Percentiles rank a stretch among this genome's conserved stretches.
These are phyloP conservation scores for Sitta europaea DNA, from an alignment of 2,113 vertebrate species.

Conservation along the genomic window DNA sequence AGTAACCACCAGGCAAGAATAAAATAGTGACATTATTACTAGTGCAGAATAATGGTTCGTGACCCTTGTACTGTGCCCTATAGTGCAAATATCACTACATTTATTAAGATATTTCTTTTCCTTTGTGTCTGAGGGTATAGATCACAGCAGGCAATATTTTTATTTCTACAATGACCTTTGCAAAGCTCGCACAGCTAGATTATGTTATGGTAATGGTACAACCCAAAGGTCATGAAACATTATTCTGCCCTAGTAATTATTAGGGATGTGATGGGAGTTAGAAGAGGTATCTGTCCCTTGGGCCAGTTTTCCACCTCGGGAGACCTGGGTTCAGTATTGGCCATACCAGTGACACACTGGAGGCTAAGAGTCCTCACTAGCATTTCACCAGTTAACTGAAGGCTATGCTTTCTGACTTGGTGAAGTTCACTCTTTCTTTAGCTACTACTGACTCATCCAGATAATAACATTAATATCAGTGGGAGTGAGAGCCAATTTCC, in stretches of 20 bases:
- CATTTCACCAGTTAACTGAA: background rate
- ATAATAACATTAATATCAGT: background rate
- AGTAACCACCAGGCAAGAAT: conserved; percentile 15
- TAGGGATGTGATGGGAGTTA: conserved; percentile 16
- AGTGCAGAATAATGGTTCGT: conserved; percentile 49
- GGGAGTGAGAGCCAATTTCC: background rate
- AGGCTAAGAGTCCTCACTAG: background rate
- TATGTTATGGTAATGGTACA: conserved; percentile 1
- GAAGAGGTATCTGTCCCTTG: background rate
- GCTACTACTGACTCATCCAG: background rate
- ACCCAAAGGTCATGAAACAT: conserved; percentile 63
- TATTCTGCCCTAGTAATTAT: conserved; percentile 68
- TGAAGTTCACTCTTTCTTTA: background rate
- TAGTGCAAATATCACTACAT: conserved; percentile 64
- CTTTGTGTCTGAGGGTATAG: conserved; percentile 17
- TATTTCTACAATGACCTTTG: conserved; percentile 57
- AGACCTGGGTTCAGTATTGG: background rate
- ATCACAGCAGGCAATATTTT: conserved; percentile 39
- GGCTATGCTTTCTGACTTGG: background rate
- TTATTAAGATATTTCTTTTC: conserved; percentile 17
- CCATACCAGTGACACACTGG: background rate
- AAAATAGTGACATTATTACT: conserved; percentile 33
- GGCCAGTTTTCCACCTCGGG: conserved; percentile 29
- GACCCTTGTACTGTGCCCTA: conserved; percentile 52
- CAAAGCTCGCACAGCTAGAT: background rate